These are phyloP conservation scores for Heliconius hermathena DNA, from an alignment of 1,140 invertebrate species.

Conservation along the genomic window DNA sequence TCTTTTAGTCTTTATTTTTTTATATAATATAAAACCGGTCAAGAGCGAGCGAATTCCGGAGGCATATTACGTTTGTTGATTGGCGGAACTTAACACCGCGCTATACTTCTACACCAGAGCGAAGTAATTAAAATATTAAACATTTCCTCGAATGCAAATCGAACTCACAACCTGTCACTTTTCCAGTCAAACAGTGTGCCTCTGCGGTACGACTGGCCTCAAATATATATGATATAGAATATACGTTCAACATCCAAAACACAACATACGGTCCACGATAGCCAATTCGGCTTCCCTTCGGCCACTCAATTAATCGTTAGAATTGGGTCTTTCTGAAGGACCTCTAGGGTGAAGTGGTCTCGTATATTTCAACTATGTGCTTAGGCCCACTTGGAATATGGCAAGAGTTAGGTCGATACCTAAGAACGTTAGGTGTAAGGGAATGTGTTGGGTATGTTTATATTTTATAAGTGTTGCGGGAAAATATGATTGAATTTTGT, in stretches of 20 bases:
- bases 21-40: too few relatives aligned
- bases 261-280: slow-evolving; percentile 36
- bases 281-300: slow-evolving; percentile 40
- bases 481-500: neutral
- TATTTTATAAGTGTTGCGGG: neutral
- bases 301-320: slow-evolving; percentile 41
- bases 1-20: too few relatives aligned
- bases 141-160: too few relatives aligned
- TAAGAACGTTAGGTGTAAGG: slow-evolving; percentile 20
- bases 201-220: too few relatives aligned
- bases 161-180: too few relatives aligned
- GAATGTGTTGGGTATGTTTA: neutral
- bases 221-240: too few relatives aligned
- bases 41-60: too few relatives aligned
- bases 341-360: slow-evolving; percentile 35
- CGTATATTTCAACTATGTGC: slow-evolving; percentile 39
- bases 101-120: too few relatives aligned
- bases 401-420: slow-evolving; percentile 30
- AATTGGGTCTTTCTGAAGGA: slow-evolving; percentile 39
- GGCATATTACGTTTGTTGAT: too few relatives aligned
- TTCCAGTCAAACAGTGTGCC: too few relatives aligned
- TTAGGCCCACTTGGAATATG: slow-evolving; percentile 27
- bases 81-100: too few relatives aligned
- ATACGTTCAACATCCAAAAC: slow-evolving; percentile 23
- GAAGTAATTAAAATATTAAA: too few relatives aligned